Base-by-base conservation (phyloP, 2,113 vertebrate species). In the Pelecanoides urinatrix region DNA sequence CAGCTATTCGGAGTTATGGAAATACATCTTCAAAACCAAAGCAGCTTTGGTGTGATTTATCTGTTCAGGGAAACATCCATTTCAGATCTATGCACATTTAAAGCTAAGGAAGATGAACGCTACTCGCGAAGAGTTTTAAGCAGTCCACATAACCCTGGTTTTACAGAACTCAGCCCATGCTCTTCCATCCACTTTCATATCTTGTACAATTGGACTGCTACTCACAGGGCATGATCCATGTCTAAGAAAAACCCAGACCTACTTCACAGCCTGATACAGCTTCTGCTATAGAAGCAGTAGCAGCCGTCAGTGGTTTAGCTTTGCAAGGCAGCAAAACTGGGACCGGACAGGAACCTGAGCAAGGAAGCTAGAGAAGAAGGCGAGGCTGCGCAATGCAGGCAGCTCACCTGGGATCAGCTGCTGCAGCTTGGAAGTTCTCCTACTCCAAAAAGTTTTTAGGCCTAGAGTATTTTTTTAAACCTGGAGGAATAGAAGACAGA, bases 211-310 rank as follows among this genome's bases (percentile, higher is more conserved):
- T 9, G 29, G 27, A 38, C 70, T 49, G 22, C 30, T 85, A 38
- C 12, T 74, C 56, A 49, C 15, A 53, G n/a, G 21, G 22, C 0
- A 0, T 2, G 11, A 62, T 26, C 59, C 42, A 16, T 1, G 4
- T 11, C 53, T 62, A 38, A 23, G 22, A 56, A 73, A 58, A 86
- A 92, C 34, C 36, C 6, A 47, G 36, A 44, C 13, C 14, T 44
- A 40, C 22, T 16, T 73, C 68, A 62, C 27, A 71, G 53, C 13
- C 56, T 34, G 26, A 59, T 26, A 50, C 16, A 66, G 9, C 27
- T 74, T 42, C 72, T 88, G 47, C 45, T 58, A 29, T 3, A 78
- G 42, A 62, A 90, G 16, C 50, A 44, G 34, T 3, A 58, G 47
- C 45, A 78, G 32, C 47, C 52, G 65, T 72, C 62, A 45, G 2